Conservation (phyloP, 2,888 invertebrate species). For the Bombylius discolor region DNA sequence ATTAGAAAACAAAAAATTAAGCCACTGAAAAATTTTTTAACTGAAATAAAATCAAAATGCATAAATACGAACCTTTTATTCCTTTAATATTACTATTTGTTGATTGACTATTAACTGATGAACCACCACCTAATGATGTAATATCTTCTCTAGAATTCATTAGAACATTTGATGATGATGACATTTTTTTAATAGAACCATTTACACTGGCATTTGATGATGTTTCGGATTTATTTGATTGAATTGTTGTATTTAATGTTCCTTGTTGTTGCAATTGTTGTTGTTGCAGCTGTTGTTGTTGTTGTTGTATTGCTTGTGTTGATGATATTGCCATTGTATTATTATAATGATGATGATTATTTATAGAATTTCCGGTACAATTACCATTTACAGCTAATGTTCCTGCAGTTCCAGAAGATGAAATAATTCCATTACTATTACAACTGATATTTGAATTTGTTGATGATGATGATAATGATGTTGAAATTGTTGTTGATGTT, state of each 20-base stretch:
- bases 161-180: constrained; percentile 16
- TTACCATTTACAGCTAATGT: constrained; percentile 1
- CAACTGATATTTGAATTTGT: not conserved
- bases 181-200: constrained; percentile 17
- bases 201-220: constrained; percentile 18
- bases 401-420: not conserved
- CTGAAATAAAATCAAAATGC: too few species aligned
- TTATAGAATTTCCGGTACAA: not conserved
- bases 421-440: too few species aligned
- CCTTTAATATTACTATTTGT: constrained; percentile 12
- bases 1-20: too few species aligned
- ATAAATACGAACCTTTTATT: constrained; percentile 13
- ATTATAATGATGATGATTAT: not conserved
- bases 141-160: constrained; percentile 29
- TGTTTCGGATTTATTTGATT: constrained; percentile 15
- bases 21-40: too few species aligned
- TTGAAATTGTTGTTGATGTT: too few species aligned
- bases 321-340: not conserved
- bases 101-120: constrained; percentile 29
- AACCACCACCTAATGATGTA: constrained; percentile 27
- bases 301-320: not conserved
- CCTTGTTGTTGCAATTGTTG: too few species aligned
- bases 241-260: too few species aligned
- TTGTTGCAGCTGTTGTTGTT: not conserved
- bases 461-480: not conserved